Conservation (phyloP, 2,888 invertebrate species). For the Polylopha cassiicola region DNA sequence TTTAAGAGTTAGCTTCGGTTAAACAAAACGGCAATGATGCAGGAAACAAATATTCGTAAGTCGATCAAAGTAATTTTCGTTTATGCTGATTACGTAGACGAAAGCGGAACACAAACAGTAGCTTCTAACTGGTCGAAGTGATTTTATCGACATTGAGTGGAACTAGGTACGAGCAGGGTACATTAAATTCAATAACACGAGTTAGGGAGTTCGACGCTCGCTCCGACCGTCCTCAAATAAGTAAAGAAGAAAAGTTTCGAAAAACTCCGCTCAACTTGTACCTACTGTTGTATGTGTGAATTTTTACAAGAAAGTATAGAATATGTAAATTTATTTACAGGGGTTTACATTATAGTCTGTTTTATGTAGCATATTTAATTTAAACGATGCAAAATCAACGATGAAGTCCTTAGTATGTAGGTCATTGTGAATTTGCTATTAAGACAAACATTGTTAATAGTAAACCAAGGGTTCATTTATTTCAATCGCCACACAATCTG, state of each 20-base stretch:
- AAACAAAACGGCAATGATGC: conserved; percentile 14
- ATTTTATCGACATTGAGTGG: conserved; percentile 63
- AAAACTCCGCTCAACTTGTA: conserved; percentile 66
- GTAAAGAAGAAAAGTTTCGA: conserved; percentile 69
- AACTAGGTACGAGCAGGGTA: conserved; percentile 61
- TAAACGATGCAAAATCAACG: no score
- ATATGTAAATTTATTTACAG: conserved; percentile 42
- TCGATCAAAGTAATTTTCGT: conserved; percentile 4
- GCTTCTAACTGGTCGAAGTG: conserved; percentile 48
- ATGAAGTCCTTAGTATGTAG: no score
- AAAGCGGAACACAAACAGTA: conserved; percentile 28
- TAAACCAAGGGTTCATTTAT: no score
- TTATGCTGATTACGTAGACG: background rate
- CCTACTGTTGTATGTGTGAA: conserved; percentile 55
- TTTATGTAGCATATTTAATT: no score
- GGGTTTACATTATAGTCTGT: no score
- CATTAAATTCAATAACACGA: conserved; percentile 76
- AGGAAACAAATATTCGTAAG: conserved; percentile 7
- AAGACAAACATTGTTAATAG: no score
- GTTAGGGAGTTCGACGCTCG: conserved; percentile 74
- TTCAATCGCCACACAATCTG: no score
- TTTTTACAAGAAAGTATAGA: conserved; percentile 40
- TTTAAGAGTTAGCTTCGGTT: conserved; percentile 10
- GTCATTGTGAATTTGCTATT: no score
- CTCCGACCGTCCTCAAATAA: conserved; percentile 74